Percentiles rank a stretch among this genome's conserved stretches.
phyloP scores from a whole-genome alignment of 2,888 invertebrate genomes.

The Hyalella azteca region DNA sequence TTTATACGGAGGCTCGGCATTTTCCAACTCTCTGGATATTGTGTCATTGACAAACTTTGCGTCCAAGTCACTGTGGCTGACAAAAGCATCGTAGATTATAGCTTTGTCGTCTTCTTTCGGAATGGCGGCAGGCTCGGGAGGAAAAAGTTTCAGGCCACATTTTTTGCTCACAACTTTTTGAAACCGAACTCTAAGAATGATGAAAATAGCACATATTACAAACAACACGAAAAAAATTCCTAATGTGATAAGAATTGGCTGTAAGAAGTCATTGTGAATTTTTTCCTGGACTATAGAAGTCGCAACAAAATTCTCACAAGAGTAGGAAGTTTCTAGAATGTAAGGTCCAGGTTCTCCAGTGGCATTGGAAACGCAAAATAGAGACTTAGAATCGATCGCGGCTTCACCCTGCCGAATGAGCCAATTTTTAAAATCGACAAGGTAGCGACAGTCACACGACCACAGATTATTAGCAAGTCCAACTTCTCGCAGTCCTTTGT shows the following conservation, averaged over 20 bases:
- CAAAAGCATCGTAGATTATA: conserved; percentile 90
- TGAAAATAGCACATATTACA: conserved; percentile 59
- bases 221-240: conserved; percentile 60
- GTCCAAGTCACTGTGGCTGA: conserved; percentile 92
- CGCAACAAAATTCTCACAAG: conserved; percentile 75
- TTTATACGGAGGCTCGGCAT: conserved; percentile 76
- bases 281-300: conserved; percentile 70
- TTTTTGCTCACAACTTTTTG: conserved; percentile 51
- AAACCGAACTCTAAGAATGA: conserved; percentile 45
- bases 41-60: conserved; percentile 89
- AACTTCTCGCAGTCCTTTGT: conserved; percentile 86
- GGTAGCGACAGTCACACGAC: conserved; percentile 87
- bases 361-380: conserved; percentile 73
- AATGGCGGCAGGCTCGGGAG: conserved; percentile 43
- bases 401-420: conserved; percentile 79
- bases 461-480: conserved; percentile 83
- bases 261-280: conserved; percentile 80
- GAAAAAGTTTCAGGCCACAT: conserved; percentile 53
- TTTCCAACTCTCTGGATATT: conserved; percentile 84
- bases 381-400: conserved; percentile 77
- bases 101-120: conserved; percentile 59
- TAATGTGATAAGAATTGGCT: conserved; percentile 73
- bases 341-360: conserved; percentile 69
- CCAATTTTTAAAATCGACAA: conserved; percentile 78
- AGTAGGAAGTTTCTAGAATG: conserved; percentile 78